phyloP scores from a whole-genome alignment of 2,888 invertebrate species.

The Syrphus vitripennis region DNA sequence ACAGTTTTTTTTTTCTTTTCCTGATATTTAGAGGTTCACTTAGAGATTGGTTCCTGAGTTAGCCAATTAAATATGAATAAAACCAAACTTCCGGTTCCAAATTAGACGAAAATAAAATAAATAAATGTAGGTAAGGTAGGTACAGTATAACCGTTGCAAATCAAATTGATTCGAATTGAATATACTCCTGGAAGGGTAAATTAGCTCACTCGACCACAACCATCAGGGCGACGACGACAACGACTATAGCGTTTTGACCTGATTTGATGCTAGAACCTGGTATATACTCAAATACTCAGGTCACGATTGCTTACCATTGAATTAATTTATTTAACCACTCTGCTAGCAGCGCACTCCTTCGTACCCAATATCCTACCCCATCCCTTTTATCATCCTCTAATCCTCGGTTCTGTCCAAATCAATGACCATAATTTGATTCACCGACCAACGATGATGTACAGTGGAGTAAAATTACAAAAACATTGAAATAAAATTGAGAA shows the following conservation, averaged over 20 bases:
- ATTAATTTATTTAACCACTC: conserved; percentile 56
- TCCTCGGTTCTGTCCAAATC: conserved; percentile 8
- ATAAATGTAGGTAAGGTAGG: neutral
- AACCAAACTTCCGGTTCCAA: conserved; percentile 54
- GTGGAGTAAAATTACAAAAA: neutral
- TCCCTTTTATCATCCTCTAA: neutral
- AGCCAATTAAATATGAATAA: conserved; percentile 67
- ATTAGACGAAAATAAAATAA: conserved; percentile 5
- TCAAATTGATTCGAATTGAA: conserved; percentile 32
- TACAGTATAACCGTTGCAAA: conserved; percentile 26
- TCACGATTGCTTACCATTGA: conserved; percentile 54
- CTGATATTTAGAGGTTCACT: neutral
- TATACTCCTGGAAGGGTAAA: conserved; percentile 24
- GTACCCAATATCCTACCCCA: neutral
- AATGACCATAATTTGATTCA: conserved; percentile 62
- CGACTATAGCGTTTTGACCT: conserved; percentile 60
- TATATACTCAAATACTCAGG: conserved; percentile 3
- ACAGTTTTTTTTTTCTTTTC: neutral
- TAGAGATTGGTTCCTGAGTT: conserved; percentile 10
- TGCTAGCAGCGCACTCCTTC: neutral
- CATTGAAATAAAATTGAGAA: neutral
- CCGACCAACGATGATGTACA: neutral
- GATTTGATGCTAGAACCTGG: conserved; percentile 36
- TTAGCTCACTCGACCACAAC: conserved; percentile 58
- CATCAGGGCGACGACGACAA: neutral